phyloP scores from a whole-genome alignment of 2,113 vertebrate genomes.

The Sinocyclocheilus anshuiensis region DNA sequence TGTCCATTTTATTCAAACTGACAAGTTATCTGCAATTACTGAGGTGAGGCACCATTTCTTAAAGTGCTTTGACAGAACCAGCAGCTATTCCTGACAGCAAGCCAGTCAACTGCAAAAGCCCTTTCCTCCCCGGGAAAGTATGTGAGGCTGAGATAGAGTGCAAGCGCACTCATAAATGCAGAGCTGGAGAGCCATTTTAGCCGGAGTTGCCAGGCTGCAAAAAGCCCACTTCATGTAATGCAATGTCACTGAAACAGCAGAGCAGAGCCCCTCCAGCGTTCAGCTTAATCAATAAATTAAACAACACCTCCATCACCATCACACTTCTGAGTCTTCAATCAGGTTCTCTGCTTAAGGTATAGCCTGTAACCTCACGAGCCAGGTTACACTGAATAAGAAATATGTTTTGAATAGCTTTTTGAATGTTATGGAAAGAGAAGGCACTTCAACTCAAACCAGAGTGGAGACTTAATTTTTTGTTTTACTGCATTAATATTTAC shows the following conservation, averaged over 20 bases:
- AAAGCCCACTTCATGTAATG: constrained; percentile 21
- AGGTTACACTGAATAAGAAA: neutral
- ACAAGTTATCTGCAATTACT: constrained; percentile 40
- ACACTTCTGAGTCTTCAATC: constrained; percentile 12
- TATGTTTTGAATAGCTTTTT: neutral
- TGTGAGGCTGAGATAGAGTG: constrained; percentile 22
- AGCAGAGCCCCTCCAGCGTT: neutral
- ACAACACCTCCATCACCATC: constrained; percentile 5
- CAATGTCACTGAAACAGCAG: neutral
- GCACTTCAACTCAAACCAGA: neutral
- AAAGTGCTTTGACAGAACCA: constrained; percentile 46
- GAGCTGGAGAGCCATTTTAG: neutral
- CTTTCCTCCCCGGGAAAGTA: constrained; percentile 36
- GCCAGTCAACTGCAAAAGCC: constrained; percentile 11
- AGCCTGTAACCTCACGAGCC: neutral
- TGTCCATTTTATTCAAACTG: constrained; percentile 43
- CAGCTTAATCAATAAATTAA: constrained; percentile 22
- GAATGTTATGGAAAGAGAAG: neutral
- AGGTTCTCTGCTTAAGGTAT: neutral
- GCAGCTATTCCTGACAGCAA: constrained; percentile 34
- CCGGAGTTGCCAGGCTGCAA: neutral
- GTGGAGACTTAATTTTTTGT: neutral
- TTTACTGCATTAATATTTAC: neutral
- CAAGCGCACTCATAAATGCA: constrained; percentile 20
- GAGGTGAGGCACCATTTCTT: constrained; percentile 15